Conservation (phyloP, 2,797 vertebrate genomes). For the Pyrocephalus nanus region DNA sequence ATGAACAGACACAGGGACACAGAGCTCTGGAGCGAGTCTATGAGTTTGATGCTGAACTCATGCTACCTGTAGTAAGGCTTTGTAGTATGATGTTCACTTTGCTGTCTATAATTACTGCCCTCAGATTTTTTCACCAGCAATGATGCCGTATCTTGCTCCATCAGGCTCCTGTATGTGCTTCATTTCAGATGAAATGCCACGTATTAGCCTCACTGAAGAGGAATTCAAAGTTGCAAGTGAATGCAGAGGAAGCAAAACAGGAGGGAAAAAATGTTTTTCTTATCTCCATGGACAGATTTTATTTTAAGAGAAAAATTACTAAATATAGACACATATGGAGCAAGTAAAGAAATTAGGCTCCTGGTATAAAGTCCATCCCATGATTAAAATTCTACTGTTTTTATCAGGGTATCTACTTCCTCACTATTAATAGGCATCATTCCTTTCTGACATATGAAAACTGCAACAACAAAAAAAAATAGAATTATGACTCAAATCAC, state of each 20-base stretch:
- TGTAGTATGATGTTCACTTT: neutral
- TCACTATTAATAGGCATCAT: neutral
- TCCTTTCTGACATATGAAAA: neutral
- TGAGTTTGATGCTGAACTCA: neutral
- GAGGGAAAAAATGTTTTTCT: neutral
- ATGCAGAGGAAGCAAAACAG: neutral
- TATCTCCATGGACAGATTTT: neutral
- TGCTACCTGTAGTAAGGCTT: neutral
- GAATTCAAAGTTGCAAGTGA: neutral
- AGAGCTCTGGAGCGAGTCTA: neutral
- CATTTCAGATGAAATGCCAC: neutral
- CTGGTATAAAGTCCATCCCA: neutral
- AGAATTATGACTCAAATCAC: neutral
- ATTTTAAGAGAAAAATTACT: neutral
- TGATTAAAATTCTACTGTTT: neutral
- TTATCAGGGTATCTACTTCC: neutral
- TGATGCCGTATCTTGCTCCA: neutral
- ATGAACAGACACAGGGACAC: neutral
- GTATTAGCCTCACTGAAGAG: neutral
- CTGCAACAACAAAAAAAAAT: neutral
- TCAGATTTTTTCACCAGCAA: neutral
- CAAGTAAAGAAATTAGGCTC: neutral
- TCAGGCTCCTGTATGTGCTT: neutral
- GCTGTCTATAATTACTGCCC: neutral
- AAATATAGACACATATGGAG: neutral